phyloP scores from a whole-genome alignment of 2,888 invertebrate genomes.

The Scotopteryx bipunctaria region DNA sequence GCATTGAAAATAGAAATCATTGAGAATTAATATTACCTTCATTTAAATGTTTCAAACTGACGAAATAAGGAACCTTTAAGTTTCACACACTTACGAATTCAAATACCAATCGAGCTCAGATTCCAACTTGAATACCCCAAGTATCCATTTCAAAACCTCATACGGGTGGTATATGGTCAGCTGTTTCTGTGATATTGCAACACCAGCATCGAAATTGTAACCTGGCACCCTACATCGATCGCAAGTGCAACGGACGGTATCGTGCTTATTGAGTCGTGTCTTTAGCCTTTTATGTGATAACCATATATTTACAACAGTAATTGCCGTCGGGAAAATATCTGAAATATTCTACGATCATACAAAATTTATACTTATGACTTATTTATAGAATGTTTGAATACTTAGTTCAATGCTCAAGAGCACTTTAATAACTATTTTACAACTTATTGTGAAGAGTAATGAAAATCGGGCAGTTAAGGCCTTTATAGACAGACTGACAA shows the following conservation, averaged over 20 bases:
- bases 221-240: slow-evolving; percentile 46
- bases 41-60: no score
- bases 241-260: slow-evolving; percentile 40
- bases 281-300: neutral
- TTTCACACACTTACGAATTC: slow-evolving; percentile 3
- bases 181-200: slow-evolving; percentile 19
- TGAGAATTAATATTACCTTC: no score
- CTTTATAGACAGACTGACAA: no score
- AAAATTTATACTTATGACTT: no score
- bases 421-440: no score
- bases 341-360: no score
- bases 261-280: slow-evolving; percentile 10
- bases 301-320: neutral
- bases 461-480: no score
- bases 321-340: no score
- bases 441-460: no score
- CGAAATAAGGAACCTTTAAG: neutral
- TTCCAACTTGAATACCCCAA: slow-evolving; percentile 10
- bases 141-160: slow-evolving; percentile 30
- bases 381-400: no score
- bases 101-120: slow-evolving; percentile 10
- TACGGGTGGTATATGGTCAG: slow-evolving; percentile 17
- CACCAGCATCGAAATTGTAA: slow-evolving; percentile 25
- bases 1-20: neutral
- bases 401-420: no score